Percentiles rank a stretch among this genome's conserved stretches.
These are phyloP conservation scores for Arctopsyche grandis DNA, from an alignment of 1,140 invertebrate species.

Conservation along the genomic window DNA sequence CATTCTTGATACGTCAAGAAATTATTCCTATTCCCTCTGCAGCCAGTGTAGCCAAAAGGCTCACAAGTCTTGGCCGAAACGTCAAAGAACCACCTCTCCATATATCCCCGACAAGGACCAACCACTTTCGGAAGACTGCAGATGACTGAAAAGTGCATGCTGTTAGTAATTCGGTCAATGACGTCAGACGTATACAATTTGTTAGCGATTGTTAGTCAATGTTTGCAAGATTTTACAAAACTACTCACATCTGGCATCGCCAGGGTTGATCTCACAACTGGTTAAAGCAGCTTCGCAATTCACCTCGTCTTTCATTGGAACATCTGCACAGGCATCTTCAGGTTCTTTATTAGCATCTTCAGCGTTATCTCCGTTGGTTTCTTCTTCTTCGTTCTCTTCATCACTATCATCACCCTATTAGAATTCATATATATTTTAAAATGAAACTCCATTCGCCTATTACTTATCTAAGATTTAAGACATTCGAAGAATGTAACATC, in stretches of 20 bases:
- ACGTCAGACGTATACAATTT: not conserved
- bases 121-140: conserved; percentile 79
- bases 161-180: conserved; percentile 37
- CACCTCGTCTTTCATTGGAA: conserved; percentile 43
- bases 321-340: conserved; percentile 24
- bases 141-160: conserved; percentile 67
- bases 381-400: conserved; percentile 38
- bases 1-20: conserved; percentile 82
- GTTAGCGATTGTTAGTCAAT: conserved; percentile 32
- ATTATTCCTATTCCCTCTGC: conserved; percentile 89
- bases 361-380: conserved; percentile 11
- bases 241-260: conserved; percentile 51
- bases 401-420: conserved; percentile 36
- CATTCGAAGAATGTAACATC: no score
- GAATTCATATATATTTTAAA: conserved; percentile 14
- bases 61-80: conserved; percentile 74
- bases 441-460: conserved; percentile 63
- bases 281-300: conserved; percentile 41
- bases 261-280: conserved; percentile 48
- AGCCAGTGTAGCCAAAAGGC: conserved; percentile 87
- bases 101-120: conserved; percentile 86
- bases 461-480: conserved; percentile 70
- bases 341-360: not conserved
- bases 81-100: conserved; percentile 85
- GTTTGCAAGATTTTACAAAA: conserved; percentile 30